phyloP scores from a whole-genome alignment of 1,140 invertebrate genomes.

The Eulimnadia texana region DNA sequence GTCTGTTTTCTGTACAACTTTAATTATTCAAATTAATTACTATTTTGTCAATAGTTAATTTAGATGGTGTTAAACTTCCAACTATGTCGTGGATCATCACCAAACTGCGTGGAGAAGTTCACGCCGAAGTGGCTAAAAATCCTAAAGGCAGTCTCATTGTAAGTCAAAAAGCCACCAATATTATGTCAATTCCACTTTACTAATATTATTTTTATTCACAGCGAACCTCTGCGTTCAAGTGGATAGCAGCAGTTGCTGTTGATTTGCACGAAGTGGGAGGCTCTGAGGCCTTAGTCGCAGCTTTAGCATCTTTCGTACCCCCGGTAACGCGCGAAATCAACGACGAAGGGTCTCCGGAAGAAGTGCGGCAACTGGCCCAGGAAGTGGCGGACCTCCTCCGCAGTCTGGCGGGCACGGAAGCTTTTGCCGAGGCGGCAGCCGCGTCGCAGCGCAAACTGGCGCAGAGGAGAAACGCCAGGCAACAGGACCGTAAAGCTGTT shows the following conservation, averaged over 20 bases:
- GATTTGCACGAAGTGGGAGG: constrained; percentile 31
- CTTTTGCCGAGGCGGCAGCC: constrained; percentile 42
- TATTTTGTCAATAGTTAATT: background rate
- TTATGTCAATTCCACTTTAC: too few relatives aligned
- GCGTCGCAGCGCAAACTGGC: constrained; percentile 41
- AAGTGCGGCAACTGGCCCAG: constrained; percentile 36
- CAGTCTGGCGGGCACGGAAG: constrained; percentile 40
- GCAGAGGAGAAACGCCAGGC: constrained; percentile 46
- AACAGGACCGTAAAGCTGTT: constrained; percentile 41
- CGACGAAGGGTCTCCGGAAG: constrained; percentile 28
- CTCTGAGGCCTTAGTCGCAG: constrained; percentile 33
- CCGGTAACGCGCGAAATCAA: constrained; percentile 49
- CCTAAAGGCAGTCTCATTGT: constrained; percentile 35
- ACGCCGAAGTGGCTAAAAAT: constrained; percentile 47
- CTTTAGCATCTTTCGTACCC: constrained; percentile 42
- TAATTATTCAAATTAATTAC: constrained; percentile 16
- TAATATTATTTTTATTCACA: constrained; percentile 26
- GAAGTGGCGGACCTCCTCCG: constrained; percentile 50
- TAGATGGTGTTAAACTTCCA: background rate
- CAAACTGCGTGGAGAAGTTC: constrained; percentile 48
- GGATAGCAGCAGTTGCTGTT: constrained; percentile 46
- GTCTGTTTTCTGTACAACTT: constrained; percentile 16
- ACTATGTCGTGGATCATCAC: constrained; percentile 46
- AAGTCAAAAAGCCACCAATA: constrained; percentile 17
- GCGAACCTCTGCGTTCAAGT: constrained; percentile 52